Conservation (phyloP, 1,140 invertebrate species). For the Meloidogyne exigua region DNA sequence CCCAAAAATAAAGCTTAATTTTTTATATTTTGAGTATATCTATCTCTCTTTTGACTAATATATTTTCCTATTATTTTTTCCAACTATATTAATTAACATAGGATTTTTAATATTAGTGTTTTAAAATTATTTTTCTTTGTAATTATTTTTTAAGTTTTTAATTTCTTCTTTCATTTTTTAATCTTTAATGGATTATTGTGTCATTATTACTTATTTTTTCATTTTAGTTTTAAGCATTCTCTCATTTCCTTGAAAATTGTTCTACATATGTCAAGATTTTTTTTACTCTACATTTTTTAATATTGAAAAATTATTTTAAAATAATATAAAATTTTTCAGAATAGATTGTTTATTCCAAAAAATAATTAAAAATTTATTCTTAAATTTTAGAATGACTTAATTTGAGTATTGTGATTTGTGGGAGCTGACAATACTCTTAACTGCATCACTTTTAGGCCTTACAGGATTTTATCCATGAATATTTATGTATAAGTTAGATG, state of each 20-base stretch:
- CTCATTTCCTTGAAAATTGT: neutral
- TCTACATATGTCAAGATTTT: no score
- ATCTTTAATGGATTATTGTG: neutral
- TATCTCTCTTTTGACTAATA: neutral
- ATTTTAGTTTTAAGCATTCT: neutral
- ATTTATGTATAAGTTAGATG: no score
- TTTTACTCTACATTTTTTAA: no score
- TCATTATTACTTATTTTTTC: neutral
- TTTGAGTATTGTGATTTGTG: neutral
- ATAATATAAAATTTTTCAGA: no score
- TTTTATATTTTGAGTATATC: neutral
- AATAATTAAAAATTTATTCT: neutral
- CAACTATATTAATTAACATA: neutral
- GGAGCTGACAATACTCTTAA: neutral
- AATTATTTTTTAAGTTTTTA: no score
- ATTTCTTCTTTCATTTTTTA: neutral
- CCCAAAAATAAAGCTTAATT: conserved; percentile 9
- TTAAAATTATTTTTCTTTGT: no score
- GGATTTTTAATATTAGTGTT: neutral
- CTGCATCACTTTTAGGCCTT: neutral
- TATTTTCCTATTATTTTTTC: no score
- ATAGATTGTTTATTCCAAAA: neutral
- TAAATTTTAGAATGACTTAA: neutral
- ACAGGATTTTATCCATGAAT: neutral
- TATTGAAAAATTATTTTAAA: no score